These are phyloP conservation scores for Lysandra coridon DNA, from an alignment of 2,888 invertebrate genomes.

Conservation along the genomic window DNA sequence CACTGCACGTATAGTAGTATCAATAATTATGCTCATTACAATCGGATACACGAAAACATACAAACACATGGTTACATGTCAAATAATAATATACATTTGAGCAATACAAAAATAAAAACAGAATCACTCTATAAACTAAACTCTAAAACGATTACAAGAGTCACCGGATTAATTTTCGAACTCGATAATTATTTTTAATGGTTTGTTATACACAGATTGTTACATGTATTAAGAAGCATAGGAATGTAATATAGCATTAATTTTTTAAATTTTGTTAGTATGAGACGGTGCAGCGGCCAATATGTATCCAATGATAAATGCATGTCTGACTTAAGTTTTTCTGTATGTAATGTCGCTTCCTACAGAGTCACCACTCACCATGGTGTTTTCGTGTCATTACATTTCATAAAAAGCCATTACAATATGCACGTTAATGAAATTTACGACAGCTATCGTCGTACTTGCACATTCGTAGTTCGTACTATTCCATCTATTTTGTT, in stretches of 20 bases:
- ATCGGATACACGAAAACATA: constrained; percentile 67
- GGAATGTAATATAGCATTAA: constrained; percentile 65
- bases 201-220: constrained; percentile 32
- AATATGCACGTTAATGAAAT: constrained; percentile 17
- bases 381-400: constrained; percentile 34
- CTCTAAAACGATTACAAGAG: constrained; percentile 43
- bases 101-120: constrained; percentile 78
- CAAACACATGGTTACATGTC: constrained; percentile 70
- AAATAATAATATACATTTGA: constrained; percentile 67
- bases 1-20: constrained; percentile 75
- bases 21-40: constrained; percentile 64
- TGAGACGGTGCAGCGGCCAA: constrained; percentile 46
- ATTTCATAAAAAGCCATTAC: constrained; percentile 32
- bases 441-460: constrained; percentile 31
- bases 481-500: constrained; percentile 46
- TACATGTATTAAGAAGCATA: constrained; percentile 49
- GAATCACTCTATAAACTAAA: constrained; percentile 68
- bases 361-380: not conserved
- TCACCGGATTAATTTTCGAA: constrained; percentile 21
- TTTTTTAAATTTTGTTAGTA: constrained; percentile 55
- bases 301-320: constrained; percentile 28
- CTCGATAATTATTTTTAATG: not conserved
- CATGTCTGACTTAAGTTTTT: constrained; percentile 9
- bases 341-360: constrained; percentile 9
- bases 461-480: constrained; percentile 39